Conservation (phyloP, 2,797 vertebrate species). For the Cyclopterus lumpus region DNA sequence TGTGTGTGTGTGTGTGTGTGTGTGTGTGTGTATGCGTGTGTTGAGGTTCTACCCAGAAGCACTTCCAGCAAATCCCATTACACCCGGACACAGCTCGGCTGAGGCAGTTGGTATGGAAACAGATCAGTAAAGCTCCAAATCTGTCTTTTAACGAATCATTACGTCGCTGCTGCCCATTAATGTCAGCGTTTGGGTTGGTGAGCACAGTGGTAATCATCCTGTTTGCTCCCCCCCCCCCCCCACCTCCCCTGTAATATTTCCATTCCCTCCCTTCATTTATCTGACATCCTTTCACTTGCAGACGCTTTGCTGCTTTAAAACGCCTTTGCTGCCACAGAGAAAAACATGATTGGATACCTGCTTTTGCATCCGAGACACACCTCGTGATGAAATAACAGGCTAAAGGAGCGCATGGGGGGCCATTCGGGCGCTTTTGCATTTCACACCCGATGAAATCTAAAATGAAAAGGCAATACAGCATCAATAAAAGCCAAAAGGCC, state of each 20-base stretch:
- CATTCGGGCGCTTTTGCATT: conserved; percentile 37
- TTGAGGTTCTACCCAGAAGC: conserved; percentile 56
- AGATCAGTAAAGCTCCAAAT: conserved; percentile 74
- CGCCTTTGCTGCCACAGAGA: conserved; percentile 14
- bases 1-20: too few relatives aligned
- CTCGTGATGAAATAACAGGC: conserved; percentile 24
- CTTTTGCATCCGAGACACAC: conserved; percentile 35
- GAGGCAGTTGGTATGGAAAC: conserved; percentile 81
- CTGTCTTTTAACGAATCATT: conserved; percentile 74
- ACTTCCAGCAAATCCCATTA: conserved; percentile 67
- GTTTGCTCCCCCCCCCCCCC: conserved; percentile 24
- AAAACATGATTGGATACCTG: conserved; percentile 29
- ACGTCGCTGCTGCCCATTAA: conserved; percentile 62
- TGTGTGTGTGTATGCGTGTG: conserved; percentile 10
- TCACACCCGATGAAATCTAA: conserved; percentile 46
- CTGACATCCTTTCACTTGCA: conserved; percentile 40
- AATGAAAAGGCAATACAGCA: conserved; percentile 41
- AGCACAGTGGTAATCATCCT: conserved; percentile 57
- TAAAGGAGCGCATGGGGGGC: conserved; percentile 19
- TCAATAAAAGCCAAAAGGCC: conserved; percentile 44
- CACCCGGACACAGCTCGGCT: conserved; percentile 42
- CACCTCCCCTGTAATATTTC: conserved; percentile 58
- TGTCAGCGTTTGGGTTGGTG: conserved; percentile 49
- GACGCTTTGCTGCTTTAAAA: conserved; percentile 41
- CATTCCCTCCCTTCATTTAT: conserved; percentile 52